Evolutionary conservation across 2,888 invertebrate genomes (phyloP), one percentile per base, ranked within the genome.

Genomic region (Brachypalpus laphriformis): DNA sequence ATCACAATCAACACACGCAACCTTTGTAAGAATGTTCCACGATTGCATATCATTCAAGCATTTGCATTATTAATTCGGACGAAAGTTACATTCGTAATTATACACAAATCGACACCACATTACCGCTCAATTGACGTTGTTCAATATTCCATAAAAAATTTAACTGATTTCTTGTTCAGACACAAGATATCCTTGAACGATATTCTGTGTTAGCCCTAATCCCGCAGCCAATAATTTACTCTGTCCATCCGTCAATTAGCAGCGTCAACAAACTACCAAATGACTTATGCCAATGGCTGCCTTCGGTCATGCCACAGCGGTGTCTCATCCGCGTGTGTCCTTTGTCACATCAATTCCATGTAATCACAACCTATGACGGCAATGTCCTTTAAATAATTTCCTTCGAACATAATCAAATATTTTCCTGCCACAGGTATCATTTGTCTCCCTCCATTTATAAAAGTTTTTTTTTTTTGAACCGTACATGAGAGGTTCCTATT

Each of bases 311-410:
- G n/a, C 22, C 20, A 34, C 14, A n/a, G n/a, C n/a, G n/a, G 25
- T 66, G 57, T 16, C 57, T 14, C 75, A 68, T 76, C 68, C 59
- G 7, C 57, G 40, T 61, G 61, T 72, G 78, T 74, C 61, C 83
- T 83, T 75, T 54, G 74, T 65, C 74, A 83, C 74, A 83, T 83
- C 74, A 74, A 78, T 63, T 74, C 66, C 68, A 68, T 25, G 74
- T 83, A 74, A 78, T 83, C 78, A 54, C 63, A 61, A 56, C 66
- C 54, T 63, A 34, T 78, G 66, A 78, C 68, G 66, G 28, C 34
- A 75, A 70, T 56, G 22, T 61, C 59, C 61, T 68, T 54, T 66
- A 78, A 78, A 74, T 70, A 78, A 80, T 63, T 68, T 65, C 37
- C 37, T 49, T 63, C 42, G 18, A 63, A 74, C 28, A 49, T 74